Evolutionary conservation across 2,888 invertebrate genomes (phyloP).

Genomic region (Limenitis camilla): DNA sequence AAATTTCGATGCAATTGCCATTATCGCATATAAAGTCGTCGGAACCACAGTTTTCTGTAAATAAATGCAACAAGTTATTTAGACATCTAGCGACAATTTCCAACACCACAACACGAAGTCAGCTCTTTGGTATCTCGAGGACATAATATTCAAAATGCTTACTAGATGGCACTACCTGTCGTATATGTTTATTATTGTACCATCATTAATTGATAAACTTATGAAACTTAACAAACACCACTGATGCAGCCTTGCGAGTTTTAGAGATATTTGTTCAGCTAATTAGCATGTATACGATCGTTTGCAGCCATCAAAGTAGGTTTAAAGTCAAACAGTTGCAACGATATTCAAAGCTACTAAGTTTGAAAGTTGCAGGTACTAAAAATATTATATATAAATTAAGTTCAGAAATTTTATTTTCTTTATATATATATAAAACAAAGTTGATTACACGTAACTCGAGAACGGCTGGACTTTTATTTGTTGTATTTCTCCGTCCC

Average conservation of each 20-base stretch:
- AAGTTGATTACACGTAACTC: too few relatives aligned
- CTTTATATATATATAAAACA: too few relatives aligned
- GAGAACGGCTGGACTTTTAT: too few relatives aligned
- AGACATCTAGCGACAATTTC: not conserved
- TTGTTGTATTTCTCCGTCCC: too few relatives aligned
- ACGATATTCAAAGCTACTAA: too few relatives aligned
- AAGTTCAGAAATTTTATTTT: too few relatives aligned
- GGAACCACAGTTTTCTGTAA: slow-evolving; percentile 48
- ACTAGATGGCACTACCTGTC: slow-evolving; percentile 3
- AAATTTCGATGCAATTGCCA: slow-evolving; percentile 71
- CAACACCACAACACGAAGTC: not conserved
- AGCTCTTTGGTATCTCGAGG: not conserved
- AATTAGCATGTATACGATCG: slow-evolving; percentile 19
- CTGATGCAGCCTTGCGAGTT: slow-evolving; percentile 9
- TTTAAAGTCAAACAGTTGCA: not conserved
- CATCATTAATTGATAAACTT: not conserved
- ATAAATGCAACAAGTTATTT: slow-evolving; percentile 28
- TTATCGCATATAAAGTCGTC: slow-evolving; percentile 73
- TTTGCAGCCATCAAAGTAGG: slow-evolving; percentile 9
- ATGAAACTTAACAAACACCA: slow-evolving; percentile 8
- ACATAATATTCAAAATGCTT: not conserved
- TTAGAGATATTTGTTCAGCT: slow-evolving; percentile 19
- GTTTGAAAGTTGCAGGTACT: too few relatives aligned
- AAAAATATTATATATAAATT: too few relatives aligned
- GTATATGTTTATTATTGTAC: not conserved